Base-by-base conservation (phyloP, 2,888 invertebrate genomes). In the Palloptera scutellata region DNA sequence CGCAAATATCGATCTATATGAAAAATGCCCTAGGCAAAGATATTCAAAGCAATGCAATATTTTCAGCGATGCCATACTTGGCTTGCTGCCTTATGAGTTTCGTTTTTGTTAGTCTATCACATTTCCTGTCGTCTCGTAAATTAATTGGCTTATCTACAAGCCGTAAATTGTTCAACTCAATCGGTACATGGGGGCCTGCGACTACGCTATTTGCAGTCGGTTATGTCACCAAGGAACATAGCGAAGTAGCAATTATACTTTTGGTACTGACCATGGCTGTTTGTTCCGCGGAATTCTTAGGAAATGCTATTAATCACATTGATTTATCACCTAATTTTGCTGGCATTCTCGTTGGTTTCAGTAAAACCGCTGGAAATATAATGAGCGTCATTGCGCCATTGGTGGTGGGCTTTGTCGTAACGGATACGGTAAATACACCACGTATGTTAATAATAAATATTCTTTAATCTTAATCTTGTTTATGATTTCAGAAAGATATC, bases 301-400 rank as follows among this genome's bases (percentile, higher is more conserved):
- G 94, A 1, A 92, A 90, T 79, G 88, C 92, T 90, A 87, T 88
- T 90, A 94, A 94, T 73, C 94, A 94, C 78, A 92, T 95, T 71
- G 95, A 95, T 85, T 86, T 95, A 61, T 91, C 94, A 6, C 94
- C 94, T 1, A 93, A 92, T 81, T 93, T 91, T 81, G 92, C 94
- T 1, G 94, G 94, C 41, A 90, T 91, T 0, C 84, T 95, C 73
- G 94, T 95, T 93, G 94, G 84, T 8, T 89, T 95, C 75, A 93
- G 93, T 1, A 95, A 95, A 79, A 91, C 91, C 11, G 86, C 88
- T 11, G 91, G 92, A 0, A 93, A 92, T 77, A 86, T 93, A 11
- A 91, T 92, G 83, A 92, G 93, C 62, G 91, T 95, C 70, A 85
- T 94, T 74, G 93, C 93, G 0, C 95, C 95, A 0, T 84, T 92